Evolutionary conservation across 2,113 vertebrate genomes (phyloP), one percentile per base, ranked within the genome.

Genomic region (Ophthalmolycus amberensis): DNA sequence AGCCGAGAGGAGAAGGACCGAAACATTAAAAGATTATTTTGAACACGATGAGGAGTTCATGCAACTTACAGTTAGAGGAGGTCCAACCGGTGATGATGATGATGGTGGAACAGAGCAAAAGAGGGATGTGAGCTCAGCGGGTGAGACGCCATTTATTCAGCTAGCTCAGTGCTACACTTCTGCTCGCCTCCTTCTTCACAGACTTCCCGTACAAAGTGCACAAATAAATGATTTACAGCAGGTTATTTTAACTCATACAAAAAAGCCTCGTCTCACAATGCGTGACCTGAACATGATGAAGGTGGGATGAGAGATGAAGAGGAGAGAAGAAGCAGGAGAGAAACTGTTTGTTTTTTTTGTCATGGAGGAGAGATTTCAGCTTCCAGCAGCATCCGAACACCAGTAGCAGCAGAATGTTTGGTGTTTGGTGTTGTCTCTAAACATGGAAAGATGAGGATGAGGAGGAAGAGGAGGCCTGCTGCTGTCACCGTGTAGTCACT

Each of bases 191-290:
- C 58, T 11, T 67, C 60, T 25, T 59, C 58, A 64, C 15, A 22
- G 22, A 44, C n/a, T 14, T 63, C 15, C 60, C 38, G 27, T 56
- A 69, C 81, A 92, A 92, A 92, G 88, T 89, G 87, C 85, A 84
- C 83, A 71, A 85, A 88, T 71, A 37, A 68, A 70, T 58, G 80
- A 80, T 79, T 83, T 70, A 87, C 85, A 87, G 82, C 88, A 67
- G 69, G 11, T 14, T 1, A 4, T 44, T 1, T 14, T 4, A 44
- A 64, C 44, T 3, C 64, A n/a, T 11, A 80, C 56, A 42, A 3
- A 42, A 0, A 59, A 71, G 59, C 79, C 4, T 16, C 32, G 8
- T 38, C 37, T 38, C 38, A 54, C 50, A 15, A 46, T 15, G 44
- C 14, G 9, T 46, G 56, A 52, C 20, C 27, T 60, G 37, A 80